Evolutionary conservation across 2,797 vertebrate species (phyloP), one percentile per base, ranked within the genome.

Genomic region (Sebastolobus alascanus): DNA sequence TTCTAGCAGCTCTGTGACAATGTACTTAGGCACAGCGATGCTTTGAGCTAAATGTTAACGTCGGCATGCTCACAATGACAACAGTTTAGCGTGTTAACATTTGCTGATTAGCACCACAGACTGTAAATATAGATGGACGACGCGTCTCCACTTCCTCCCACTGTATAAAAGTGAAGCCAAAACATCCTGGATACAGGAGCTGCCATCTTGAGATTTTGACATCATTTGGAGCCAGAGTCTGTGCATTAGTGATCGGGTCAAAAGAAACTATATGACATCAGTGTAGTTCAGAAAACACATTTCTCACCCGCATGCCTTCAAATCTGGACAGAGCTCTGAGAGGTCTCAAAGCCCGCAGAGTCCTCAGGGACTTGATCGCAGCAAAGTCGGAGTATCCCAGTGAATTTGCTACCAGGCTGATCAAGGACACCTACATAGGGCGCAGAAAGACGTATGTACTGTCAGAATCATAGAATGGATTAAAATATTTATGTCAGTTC

Each of bases 231-330:
- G 5, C 29, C 29, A 31, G 4, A 31, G 29, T 31, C 29, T 43
- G 40, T 2, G 13, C 2, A 43, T 13, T 43, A 43, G 40, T 43
- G 40, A 43, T 43, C 40, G 13, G 40, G 13, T 67, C 27, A 61
- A 43, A 12, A 65, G 13, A 52, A 68, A 54, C 3, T n/a, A 12
- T 55, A 22, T 59, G 22, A 31, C 22, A 2, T 68, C 11, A 69
- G 40, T 33, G 18, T n/a, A 56, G 12, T 33, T 50, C 1, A 78
- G 33, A 64, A 63, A 71, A 73, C 3, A 1, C 20, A 14, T 54
- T 65, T 82, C 96, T 96, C 88, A 97, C 97, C 95, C 97, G 90
- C 96, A 97, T 96, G 64, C 96, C 97, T 92, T 96, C 95, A 79
- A 97, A 97, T 93, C 95, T 95, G 92, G 95, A 96, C 64, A 95